Conservation (phyloP, 2,113 vertebrate species). For the Penelope pileata region DNA sequence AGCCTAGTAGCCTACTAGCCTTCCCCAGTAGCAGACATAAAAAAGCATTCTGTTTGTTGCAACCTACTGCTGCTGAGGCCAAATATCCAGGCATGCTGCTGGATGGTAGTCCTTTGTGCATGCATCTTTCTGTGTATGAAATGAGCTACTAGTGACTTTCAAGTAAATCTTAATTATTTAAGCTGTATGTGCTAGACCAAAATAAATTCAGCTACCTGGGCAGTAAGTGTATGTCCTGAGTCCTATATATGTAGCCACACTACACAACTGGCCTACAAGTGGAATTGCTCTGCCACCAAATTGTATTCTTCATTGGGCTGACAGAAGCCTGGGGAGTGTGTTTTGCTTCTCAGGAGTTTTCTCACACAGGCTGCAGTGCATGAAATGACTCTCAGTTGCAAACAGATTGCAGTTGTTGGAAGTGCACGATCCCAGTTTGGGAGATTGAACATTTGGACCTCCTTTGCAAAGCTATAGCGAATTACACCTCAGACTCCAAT, state of each 20-base stretch:
- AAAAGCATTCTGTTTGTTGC: neutral
- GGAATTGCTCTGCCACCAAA: neutral
- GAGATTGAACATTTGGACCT: neutral
- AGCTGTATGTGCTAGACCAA: neutral
- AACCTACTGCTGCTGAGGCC: neutral
- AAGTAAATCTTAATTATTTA: neutral
- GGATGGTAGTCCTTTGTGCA: neutral
- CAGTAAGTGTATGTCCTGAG: neutral
- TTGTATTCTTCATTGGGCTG: neutral
- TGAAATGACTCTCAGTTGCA: neutral
- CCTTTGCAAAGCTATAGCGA: neutral
- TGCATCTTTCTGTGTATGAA: neutral
- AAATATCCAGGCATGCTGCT: neutral
- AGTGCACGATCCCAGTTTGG: neutral
- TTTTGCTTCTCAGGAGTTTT: neutral
- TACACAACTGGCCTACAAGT: neutral
- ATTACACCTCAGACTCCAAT: neutral
- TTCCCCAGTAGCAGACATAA: neutral
- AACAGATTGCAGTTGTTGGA: neutral
- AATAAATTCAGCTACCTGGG: neutral
- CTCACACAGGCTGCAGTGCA: neutral
- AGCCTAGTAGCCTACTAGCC: neutral
- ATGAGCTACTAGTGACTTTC: neutral
- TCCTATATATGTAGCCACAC: neutral
- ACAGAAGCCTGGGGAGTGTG: neutral